A percentile compares a stretch with the other conserved stretches of the same genome.
These are phyloP conservation scores for Sula dactylatra DNA, from an alignment of 2,113 vertebrate species.

Conservation along the genomic window DNA sequence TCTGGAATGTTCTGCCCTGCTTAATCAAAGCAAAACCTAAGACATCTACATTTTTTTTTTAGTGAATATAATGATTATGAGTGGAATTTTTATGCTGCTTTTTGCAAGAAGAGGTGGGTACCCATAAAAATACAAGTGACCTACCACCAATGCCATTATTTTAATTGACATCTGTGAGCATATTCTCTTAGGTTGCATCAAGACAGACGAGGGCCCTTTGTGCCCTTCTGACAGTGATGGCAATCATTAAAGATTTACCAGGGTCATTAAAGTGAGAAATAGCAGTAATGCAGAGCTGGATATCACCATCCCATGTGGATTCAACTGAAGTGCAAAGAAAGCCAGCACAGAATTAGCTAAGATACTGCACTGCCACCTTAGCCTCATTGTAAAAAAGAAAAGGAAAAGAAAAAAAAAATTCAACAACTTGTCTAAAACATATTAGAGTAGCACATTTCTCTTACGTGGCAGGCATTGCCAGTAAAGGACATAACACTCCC, in stretches of 20 bases:
- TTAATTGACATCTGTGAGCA: slow-evolving; percentile 41
- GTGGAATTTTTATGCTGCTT: background rate
- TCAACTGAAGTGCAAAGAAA: background rate
- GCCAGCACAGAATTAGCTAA: background rate
- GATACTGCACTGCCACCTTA: background rate
- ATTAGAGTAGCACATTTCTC: background rate
- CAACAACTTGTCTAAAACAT: background rate
- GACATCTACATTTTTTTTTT: background rate
- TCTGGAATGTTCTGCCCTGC: background rate
- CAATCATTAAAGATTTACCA: slow-evolving; percentile 62
- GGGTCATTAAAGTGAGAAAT: slow-evolving; percentile 68
- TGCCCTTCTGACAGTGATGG: slow-evolving; percentile 48
- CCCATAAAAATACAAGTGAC: slow-evolving; percentile 37
- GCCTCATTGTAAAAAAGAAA: background rate
- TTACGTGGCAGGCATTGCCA: background rate
- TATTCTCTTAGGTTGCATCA: slow-evolving; percentile 19
- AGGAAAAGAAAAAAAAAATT: background rate
- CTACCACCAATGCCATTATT: slow-evolving; percentile 26
- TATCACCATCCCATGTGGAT: slow-evolving; percentile 12
- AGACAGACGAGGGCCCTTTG: slow-evolving; percentile 18
- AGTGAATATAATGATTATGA: background rate
- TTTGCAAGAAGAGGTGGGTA: background rate
- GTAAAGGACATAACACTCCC: background rate
- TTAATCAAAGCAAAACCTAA: slow-evolving; percentile 5
- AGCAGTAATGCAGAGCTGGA: slow-evolving; percentile 23